phyloP scores from a whole-genome alignment of 2,113 vertebrate species.

The Etheostoma cragini region DNA sequence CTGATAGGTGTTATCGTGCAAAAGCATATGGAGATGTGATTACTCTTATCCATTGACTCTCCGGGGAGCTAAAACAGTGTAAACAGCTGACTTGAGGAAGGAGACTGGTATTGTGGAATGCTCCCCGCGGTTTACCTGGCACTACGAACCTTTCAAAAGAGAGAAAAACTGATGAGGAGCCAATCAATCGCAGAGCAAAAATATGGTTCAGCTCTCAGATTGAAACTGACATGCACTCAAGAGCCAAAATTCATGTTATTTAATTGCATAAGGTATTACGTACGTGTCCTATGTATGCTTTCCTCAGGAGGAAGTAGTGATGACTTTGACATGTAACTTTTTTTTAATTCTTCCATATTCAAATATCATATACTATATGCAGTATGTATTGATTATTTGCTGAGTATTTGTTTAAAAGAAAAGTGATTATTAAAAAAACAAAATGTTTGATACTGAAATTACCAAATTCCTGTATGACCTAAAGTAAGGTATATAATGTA shows the following conservation, averaged over 20 bases:
- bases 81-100: constrained; percentile 67
- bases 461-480: background rate
- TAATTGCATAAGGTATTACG: constrained; percentile 78
- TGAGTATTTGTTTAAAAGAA: constrained; percentile 21
- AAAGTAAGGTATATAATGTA: background rate
- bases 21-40: constrained; percentile 68
- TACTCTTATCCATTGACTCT: constrained; percentile 66
- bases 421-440: background rate
- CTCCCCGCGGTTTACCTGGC: constrained; percentile 77
- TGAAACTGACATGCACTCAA: constrained; percentile 46
- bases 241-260: constrained; percentile 65
- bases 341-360: constrained; percentile 19
- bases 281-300: constrained; percentile 69
- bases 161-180: constrained; percentile 50
- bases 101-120: constrained; percentile 64
- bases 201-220: constrained; percentile 47
- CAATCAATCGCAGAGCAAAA: constrained; percentile 47
- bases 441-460: background rate
- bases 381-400: constrained; percentile 12
- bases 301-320: constrained; percentile 51
- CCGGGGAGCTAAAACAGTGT: constrained; percentile 61
- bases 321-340: constrained; percentile 60
- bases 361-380: background rate
- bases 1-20: constrained; percentile 71
- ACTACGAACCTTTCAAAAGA: constrained; percentile 61